Conservation (phyloP, 2,797 vertebrate genomes). For the Ptychobarbus kaznakovi region DNA sequence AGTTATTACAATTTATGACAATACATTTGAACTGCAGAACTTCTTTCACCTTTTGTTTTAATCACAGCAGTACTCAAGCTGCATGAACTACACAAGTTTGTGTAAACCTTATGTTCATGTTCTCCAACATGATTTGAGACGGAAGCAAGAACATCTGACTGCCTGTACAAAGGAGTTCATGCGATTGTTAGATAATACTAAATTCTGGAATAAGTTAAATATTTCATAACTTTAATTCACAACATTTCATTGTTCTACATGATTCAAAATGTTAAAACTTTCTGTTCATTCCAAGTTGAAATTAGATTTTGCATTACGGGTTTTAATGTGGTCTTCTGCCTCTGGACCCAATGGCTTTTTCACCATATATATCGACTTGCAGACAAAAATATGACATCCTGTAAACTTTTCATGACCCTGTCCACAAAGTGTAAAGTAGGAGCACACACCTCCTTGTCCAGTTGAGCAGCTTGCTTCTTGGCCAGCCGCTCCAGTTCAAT, state of each 20-base stretch:
- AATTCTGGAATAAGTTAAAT: background rate
- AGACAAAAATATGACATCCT: background rate
- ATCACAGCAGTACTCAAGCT: conserved; percentile 15
- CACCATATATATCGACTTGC: background rate
- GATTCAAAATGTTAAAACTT: background rate
- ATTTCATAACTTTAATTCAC: background rate
- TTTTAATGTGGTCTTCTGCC: background rate
- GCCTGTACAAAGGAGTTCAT: conserved; percentile 9
- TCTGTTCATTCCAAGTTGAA: background rate
- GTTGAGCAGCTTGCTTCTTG: conserved; percentile 91
- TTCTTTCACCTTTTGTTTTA: conserved; percentile 8
- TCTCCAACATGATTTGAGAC: conserved; percentile 7
- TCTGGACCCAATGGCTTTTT: conserved; percentile 13
- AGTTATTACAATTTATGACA: background rate
- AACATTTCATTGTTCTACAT: background rate
- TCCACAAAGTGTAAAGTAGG: conserved; percentile 1
- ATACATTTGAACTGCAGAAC: background rate
- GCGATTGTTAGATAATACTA: conserved; percentile 16
- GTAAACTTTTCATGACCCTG: background rate
- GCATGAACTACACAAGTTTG: conserved; percentile 7
- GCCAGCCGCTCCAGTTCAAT: conserved; percentile 99
- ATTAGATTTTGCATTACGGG: background rate
- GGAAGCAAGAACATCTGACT: conserved; percentile 13
- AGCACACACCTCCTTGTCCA: conserved; percentile 91
- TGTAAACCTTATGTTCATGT: background rate